Evolutionary conservation across 2,113 vertebrate species (phyloP).

Genomic region (Lethenteron reissneri): DNA sequence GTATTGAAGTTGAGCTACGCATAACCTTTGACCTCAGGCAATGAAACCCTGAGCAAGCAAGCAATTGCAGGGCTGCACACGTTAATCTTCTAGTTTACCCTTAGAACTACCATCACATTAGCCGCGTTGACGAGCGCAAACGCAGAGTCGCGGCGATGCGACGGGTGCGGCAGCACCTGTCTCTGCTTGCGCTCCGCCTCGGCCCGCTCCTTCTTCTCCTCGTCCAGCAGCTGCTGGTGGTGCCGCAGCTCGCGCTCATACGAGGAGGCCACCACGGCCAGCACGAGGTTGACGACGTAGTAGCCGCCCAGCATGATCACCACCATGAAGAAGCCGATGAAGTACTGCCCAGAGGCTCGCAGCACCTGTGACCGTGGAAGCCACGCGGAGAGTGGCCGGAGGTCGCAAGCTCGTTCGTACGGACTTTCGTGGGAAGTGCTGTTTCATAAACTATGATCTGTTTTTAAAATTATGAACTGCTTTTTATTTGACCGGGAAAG

Average conservation of each 20-base stretch:
- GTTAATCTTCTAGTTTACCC: too few species aligned
- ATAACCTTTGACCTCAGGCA: too few species aligned
- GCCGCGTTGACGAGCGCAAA: too few species aligned
- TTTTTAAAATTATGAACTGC: background rate
- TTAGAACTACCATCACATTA: too few species aligned
- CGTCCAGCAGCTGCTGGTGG: constrained; percentile 7
- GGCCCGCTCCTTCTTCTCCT: background rate
- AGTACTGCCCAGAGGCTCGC: constrained; percentile 9
- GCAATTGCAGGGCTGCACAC: too few species aligned
- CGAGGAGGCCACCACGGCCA: constrained; percentile 11
- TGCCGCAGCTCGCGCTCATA: constrained; percentile 9
- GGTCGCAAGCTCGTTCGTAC: too few species aligned
- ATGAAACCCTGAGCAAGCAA: too few species aligned
- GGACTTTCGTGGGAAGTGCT: background rate
- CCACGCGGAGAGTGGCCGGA: too few species aligned
- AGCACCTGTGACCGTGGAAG: constrained; percentile 8
- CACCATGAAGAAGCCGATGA: constrained; percentile 9
- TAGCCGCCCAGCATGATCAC: constrained; percentile 10
- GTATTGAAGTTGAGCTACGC: too few species aligned
- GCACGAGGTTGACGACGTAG: constrained; percentile 9
- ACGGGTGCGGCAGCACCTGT: too few species aligned
- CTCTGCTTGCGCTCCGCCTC: too few species aligned
- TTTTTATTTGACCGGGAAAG: background rate
- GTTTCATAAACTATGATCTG: background rate
- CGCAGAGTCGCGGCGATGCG: too few species aligned